A percentile compares a stretch with the other conserved stretches of the same genome.
These are phyloP conservation scores for Lutjanus erythropterus DNA, from an alignment of 2,113 vertebrate genomes.

Conservation along the genomic window DNA sequence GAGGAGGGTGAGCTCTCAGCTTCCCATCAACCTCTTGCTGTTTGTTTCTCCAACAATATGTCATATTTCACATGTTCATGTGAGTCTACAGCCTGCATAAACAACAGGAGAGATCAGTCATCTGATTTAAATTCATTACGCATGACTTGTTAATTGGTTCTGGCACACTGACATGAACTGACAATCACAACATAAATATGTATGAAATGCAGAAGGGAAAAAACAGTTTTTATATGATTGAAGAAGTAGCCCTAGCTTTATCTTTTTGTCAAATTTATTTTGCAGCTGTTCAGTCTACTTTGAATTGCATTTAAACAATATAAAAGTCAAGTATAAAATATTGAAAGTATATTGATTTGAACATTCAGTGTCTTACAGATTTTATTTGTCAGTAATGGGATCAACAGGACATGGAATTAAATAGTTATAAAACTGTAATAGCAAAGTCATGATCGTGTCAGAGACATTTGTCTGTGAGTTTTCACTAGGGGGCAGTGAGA, in stretches of 20 bases:
- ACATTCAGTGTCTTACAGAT: not conserved
- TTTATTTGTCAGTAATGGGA: not conserved
- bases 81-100: not conserved
- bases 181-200: not conserved
- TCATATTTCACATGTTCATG: constrained; percentile 5
- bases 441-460: not conserved
- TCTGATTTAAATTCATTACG: constrained; percentile 24
- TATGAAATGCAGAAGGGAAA: not conserved
- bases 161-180: not conserved
- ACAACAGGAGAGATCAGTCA: not conserved
- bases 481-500: constrained; percentile 65
- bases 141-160: constrained; percentile 29
- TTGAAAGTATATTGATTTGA: not conserved
- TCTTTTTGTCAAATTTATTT: not conserved
- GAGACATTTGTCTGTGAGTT: not conserved
- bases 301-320: not conserved
- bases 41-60: too few species aligned
- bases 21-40: too few species aligned
- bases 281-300: not conserved
- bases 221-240: not conserved
- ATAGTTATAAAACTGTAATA: not conserved
- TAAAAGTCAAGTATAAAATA: too few species aligned
- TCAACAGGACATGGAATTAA: not conserved
- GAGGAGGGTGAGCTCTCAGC: not conserved
- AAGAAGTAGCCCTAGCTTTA: not conserved